phyloP scores from a whole-genome alignment of 2,797 vertebrate genomes.

The Chloroceryle inda region DNA sequence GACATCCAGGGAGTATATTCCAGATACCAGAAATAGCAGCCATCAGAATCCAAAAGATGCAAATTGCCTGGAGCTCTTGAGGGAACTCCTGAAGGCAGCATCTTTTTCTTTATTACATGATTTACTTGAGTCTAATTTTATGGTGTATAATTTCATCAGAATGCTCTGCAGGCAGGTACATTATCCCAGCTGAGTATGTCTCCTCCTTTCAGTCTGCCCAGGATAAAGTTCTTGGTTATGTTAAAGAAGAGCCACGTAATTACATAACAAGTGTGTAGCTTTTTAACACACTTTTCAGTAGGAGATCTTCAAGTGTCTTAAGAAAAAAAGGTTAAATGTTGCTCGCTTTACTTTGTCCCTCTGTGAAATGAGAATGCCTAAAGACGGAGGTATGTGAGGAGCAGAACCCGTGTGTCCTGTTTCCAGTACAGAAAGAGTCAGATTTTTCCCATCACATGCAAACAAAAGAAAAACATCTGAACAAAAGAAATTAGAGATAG shows the following conservation, averaged over 20 bases:
- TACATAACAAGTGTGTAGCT: background rate
- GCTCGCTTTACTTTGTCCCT: background rate
- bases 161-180: slow-evolving; percentile 36
- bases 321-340: background rate
- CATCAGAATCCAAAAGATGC: background rate
- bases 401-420: background rate
- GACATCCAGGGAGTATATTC: background rate
- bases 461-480: slow-evolving; percentile 43
- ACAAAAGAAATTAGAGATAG: slow-evolving; percentile 45
- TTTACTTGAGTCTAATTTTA: slow-evolving; percentile 40
- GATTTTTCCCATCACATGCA: slow-evolving; percentile 15
- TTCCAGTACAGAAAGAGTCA: background rate
- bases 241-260: slow-evolving; percentile 38
- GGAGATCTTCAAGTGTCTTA: background rate
- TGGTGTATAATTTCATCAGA: slow-evolving; percentile 27
- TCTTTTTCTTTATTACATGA: background rate
- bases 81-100: background rate
- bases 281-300: background rate
- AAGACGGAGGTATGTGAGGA: background rate
- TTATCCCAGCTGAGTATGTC: slow-evolving; percentile 24
- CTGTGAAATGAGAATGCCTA: slow-evolving; percentile 17
- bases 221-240: background rate
- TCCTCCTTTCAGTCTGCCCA: background rate
- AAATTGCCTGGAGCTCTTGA: background rate
- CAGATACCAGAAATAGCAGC: background rate